These are phyloP conservation scores for Sebastes hopkinsi DNA, from an alignment of 2,797 vertebrate species.

Conservation along the genomic window DNA sequence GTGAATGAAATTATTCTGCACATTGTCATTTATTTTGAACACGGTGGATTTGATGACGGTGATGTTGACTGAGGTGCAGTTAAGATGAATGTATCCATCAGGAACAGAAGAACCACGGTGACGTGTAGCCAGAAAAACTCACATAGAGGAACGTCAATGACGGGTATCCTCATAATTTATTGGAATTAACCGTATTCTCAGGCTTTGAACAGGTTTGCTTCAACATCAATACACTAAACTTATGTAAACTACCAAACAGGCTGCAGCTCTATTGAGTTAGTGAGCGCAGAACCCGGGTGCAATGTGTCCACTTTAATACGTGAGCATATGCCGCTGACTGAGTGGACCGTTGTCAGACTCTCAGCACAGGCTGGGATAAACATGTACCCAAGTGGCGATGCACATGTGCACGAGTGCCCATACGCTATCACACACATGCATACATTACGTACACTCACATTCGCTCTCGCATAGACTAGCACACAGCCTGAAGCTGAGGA, in stretches of 20 bases:
- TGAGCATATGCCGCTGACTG: not conserved
- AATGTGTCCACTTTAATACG: slow-evolving; percentile 10
- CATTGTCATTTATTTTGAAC: not conserved
- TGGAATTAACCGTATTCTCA: not conserved
- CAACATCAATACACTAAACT: slow-evolving; percentile 11
- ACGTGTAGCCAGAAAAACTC: not conserved
- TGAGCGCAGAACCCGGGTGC: slow-evolving; percentile 1
- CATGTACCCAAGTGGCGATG: slow-evolving; percentile 29
- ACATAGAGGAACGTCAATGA: not conserved
- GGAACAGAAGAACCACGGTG: not conserved
- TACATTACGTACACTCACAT: slow-evolving; percentile 40
- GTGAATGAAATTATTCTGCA: not conserved
- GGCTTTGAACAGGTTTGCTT: slow-evolving; percentile 13
- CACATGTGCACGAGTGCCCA: slow-evolving; percentile 20
- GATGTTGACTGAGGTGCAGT: not conserved
- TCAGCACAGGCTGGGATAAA: slow-evolving; percentile 62
- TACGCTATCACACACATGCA: slow-evolving; percentile 51
- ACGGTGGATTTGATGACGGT: too few species aligned
- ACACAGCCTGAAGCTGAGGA: slow-evolving; percentile 79
- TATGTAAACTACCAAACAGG: slow-evolving; percentile 19
- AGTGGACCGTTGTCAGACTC: slow-evolving; percentile 43
- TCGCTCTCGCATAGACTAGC: slow-evolving; percentile 33
- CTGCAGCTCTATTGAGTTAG: slow-evolving; percentile 27
- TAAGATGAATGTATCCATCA: not conserved
- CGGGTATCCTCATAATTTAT: not conserved